These are phyloP conservation scores for Gallinago stenura DNA, from an alignment of 2,797 vertebrate genomes.

Conservation along the genomic window DNA sequence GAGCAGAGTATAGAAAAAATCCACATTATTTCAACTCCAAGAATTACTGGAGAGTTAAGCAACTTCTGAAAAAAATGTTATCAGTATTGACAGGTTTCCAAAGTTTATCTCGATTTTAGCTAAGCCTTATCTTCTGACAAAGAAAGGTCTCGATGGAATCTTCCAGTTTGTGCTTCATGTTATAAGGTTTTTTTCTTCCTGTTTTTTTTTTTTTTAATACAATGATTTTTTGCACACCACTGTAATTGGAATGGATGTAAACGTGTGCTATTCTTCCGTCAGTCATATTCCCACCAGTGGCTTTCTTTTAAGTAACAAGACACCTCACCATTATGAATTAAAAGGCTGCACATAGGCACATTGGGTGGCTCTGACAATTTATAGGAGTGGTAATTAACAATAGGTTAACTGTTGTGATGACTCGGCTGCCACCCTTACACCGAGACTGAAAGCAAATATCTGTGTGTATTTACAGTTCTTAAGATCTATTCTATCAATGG, in stretches of 20 bases:
- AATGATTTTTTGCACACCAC: fast-evolving
- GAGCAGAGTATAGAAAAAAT: not conserved
- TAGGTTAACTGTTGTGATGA: not conserved
- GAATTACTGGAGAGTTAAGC: not conserved
- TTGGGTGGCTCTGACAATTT: slow-evolving; percentile 47
- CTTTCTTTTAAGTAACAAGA: slow-evolving; percentile 36
- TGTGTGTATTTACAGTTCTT: not conserved
- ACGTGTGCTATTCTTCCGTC: not conserved
- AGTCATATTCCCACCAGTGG: not conserved
- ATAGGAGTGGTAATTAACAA: slow-evolving; percentile 15
- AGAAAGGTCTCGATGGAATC: not conserved
- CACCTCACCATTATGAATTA: slow-evolving; percentile 46
- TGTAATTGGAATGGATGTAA: not conserved
- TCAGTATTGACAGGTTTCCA: not conserved
- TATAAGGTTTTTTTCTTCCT: not conserved
- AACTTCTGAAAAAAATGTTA: slow-evolving; percentile 18
- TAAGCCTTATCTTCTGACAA: not conserved
- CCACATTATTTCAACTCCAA: not conserved
- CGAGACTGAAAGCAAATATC: not conserved
- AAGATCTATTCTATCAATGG: not conserved
- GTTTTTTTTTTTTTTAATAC: not conserved
- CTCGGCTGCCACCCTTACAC: not conserved
- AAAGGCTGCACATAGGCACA: slow-evolving; percentile 57
- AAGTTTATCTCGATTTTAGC: slow-evolving; percentile 12
- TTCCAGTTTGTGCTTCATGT: not conserved